Conservation (phyloP, 2,113 vertebrate genomes). For the Xiphias gladius region DNA sequence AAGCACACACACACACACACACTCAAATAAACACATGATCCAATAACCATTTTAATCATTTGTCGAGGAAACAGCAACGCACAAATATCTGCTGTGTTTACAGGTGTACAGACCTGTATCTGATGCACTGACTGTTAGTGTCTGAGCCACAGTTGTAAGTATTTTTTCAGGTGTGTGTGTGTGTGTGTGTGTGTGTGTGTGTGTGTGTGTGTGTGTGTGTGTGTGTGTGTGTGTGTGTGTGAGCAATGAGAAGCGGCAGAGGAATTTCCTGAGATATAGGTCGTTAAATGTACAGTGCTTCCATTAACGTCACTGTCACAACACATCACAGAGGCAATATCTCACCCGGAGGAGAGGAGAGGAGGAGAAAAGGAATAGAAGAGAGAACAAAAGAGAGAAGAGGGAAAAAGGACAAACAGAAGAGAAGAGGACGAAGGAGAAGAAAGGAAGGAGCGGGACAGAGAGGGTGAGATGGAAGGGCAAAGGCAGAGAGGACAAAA, state of each 20-base stretch:
- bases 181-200: slow-evolving; percentile 27
- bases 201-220: slow-evolving; percentile 27
- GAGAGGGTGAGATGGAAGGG: too few relatives aligned
- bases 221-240: slow-evolving; percentile 32
- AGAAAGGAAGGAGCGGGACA: background rate
- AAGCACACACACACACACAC: slow-evolving; percentile 13
- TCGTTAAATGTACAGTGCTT: slow-evolving; percentile 77
- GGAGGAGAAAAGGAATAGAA: too few relatives aligned
- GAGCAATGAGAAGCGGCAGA: slow-evolving; percentile 26
- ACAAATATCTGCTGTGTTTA: background rate
- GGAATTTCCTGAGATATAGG: slow-evolving; percentile 61
- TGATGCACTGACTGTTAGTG: slow-evolving; percentile 13
- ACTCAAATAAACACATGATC: background rate
- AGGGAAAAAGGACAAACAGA: background rate
- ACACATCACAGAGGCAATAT: slow-evolving; percentile 75
- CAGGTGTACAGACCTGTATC: slow-evolving; percentile 38
- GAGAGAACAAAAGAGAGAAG: background rate
- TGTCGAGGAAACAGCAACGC: slow-evolving; percentile 13
- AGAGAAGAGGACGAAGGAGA: background rate
- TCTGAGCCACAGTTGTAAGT: background rate
- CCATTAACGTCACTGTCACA: slow-evolving; percentile 80
- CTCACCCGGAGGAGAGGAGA: slow-evolving; percentile 44
- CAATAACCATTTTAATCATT: background rate
- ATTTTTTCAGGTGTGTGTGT: slow-evolving; percentile 3
- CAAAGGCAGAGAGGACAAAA: background rate